Conservation (phyloP, 1,140 invertebrate species). For the Aphelinus certus region DNA sequence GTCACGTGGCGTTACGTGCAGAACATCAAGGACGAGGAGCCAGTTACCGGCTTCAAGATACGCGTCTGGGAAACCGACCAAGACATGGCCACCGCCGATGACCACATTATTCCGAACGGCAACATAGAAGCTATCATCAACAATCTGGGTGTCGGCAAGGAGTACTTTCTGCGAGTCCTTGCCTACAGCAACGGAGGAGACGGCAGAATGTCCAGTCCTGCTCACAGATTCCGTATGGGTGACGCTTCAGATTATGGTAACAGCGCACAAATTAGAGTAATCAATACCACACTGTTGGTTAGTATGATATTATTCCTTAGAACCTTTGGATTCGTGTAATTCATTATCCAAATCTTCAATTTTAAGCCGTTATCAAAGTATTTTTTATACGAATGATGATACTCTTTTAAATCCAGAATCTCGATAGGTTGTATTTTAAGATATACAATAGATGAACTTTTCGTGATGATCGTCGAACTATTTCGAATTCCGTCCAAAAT, state of each 20-base stretch:
- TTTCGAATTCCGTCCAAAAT: no score
- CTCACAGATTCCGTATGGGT: constrained; percentile 87
- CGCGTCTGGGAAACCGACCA: constrained; percentile 92
- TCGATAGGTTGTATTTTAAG: no score
- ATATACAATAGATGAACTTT: no score
- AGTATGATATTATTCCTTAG: constrained; percentile 49
- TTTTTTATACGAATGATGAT: no score
- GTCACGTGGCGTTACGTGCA: constrained; percentile 94
- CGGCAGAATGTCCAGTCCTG: constrained; percentile 94
- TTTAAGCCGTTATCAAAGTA: no score
- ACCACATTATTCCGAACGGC: constrained; percentile 81
- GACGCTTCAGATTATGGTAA: constrained; percentile 55
- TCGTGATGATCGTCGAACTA: no score
- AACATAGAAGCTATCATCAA: constrained; percentile 80
- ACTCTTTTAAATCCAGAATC: no score
- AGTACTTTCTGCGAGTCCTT: constrained; percentile 88
- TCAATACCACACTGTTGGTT: constrained; percentile 48
- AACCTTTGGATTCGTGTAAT: constrained; percentile 24
- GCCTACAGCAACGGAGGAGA: constrained; percentile 94
- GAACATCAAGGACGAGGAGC: constrained; percentile 89
- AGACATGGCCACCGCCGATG: constrained; percentile 90
- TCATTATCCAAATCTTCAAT: not conserved
- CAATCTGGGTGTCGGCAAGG: constrained; percentile 84
- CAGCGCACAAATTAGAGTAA: constrained; percentile 46
- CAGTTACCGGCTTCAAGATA: constrained; percentile 92